A percentile compares a stretch with the other conserved stretches of the same genome.
Evolutionary conservation across 1,140 invertebrate genomes (phyloP).

Genomic region (Drosophila burlai): DNA sequence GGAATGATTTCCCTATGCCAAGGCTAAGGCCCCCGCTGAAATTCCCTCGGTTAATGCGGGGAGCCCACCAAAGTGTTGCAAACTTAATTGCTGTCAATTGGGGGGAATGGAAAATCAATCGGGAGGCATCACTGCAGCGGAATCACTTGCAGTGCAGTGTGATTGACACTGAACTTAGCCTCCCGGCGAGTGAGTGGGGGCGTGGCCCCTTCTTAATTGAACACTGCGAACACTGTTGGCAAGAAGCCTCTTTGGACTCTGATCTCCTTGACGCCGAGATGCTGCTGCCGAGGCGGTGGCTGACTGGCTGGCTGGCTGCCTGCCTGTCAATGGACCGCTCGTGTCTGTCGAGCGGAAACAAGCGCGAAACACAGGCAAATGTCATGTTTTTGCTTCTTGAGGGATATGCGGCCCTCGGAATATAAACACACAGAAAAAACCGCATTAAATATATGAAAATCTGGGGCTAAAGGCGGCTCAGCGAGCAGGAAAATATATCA

Average conservation of each 20-base stretch:
- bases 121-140: constrained; percentile 25
- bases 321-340: constrained; percentile 20
- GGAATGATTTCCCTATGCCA: constrained; percentile 5
- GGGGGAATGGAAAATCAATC: constrained; percentile 29
- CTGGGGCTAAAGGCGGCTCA: not conserved
- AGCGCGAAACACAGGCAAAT: constrained; percentile 52
- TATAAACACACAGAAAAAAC: constrained; percentile 1
- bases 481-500: not conserved
- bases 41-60: constrained; percentile 25
- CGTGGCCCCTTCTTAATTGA: constrained; percentile 3
- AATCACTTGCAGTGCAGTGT: constrained; percentile 13
- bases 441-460: constrained; percentile 12
- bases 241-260: constrained; percentile 45
- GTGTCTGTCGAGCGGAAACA: constrained; percentile 44
- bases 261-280: constrained; percentile 20
- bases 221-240: constrained; percentile 24
- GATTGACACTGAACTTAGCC: constrained; percentile 43
- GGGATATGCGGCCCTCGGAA: constrained; percentile 4
- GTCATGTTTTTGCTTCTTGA: constrained; percentile 31
- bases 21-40: not conserved
- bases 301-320: not conserved
- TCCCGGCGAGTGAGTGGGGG: constrained; percentile 13
- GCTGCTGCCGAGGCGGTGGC: not conserved
- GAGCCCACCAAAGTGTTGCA: constrained; percentile 14
- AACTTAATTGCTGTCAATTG: constrained; percentile 64